Evolutionary conservation across 2,888 invertebrate genomes (phyloP).

Genomic region (Nasonia oneida): DNA sequence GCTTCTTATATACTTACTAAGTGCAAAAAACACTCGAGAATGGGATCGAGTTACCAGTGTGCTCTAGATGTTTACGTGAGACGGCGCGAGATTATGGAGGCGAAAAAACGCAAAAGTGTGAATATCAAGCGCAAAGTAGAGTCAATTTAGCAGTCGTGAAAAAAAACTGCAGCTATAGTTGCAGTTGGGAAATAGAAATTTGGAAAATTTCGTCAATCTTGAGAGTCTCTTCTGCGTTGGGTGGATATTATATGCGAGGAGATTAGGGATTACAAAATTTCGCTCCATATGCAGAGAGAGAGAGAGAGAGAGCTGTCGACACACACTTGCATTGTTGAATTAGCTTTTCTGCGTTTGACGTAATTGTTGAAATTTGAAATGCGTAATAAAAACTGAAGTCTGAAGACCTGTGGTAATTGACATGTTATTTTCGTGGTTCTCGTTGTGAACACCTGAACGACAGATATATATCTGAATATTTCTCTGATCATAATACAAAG

Average conservation of each 20-base stretch:
- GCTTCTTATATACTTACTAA: not conserved
- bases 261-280: not conserved
- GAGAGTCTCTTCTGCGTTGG: constrained; percentile 5
- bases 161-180: not conserved
- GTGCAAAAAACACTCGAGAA: not conserved
- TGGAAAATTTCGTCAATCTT: constrained; percentile 35
- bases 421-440: not conserved
- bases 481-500: not conserved
- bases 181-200: constrained; percentile 30
- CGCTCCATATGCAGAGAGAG: not conserved
- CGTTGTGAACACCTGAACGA: not conserved
- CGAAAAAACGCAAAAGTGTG: constrained; percentile 5
- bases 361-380: not conserved
- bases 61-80: constrained; percentile 36
- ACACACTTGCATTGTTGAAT: not conserved
- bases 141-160: not conserved
- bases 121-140: constrained; percentile 14
- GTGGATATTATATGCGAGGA: constrained; percentile 1
- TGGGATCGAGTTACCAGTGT: constrained; percentile 24
- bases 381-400: not conserved
- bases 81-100: not conserved
- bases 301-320: not conserved
- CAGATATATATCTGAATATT: not conserved
- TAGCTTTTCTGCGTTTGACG: not conserved
- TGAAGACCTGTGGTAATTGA: not conserved